A percentile compares a stretch with the other conserved stretches of the same genome.
phyloP scores from a whole-genome alignment of 2,888 invertebrate species.

The Gymnosoma rotundatum region DNA sequence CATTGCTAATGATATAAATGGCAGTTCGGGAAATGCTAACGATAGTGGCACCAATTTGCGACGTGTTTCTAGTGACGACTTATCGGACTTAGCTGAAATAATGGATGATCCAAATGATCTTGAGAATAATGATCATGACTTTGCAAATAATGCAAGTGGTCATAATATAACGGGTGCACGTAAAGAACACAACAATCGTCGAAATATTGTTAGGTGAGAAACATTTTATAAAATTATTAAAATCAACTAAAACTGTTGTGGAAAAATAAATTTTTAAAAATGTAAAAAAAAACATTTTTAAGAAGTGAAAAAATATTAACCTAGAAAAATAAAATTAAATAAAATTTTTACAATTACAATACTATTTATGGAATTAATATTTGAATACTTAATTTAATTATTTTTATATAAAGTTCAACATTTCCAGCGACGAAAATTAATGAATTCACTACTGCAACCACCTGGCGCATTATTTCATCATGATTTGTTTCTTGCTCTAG shows the following conservation, averaged over 20 bases:
- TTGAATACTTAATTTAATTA: no score
- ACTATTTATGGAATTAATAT: no score
- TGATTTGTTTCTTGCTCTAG: no score
- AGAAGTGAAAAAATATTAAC: no score
- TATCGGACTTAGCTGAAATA: conserved; percentile 75
- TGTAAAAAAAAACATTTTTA: no score
- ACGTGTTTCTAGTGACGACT: conserved; percentile 72
- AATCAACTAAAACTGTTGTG: background rate
- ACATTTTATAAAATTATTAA: background rate
- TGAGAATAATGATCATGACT: conserved; percentile 65
- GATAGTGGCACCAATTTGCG: conserved; percentile 63
- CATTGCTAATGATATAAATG: conserved; percentile 72
- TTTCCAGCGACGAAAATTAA: no score
- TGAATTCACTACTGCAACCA: no score
- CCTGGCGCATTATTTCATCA: no score
- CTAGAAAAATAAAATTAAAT: no score
- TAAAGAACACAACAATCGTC: conserved; percentile 81
- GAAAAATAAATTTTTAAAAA: no score
- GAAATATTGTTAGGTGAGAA: conserved; percentile 81
- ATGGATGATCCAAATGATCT: conserved; percentile 73
- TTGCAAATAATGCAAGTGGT: conserved; percentile 67
- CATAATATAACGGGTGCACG: conserved; percentile 75
- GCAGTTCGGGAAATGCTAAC: conserved; percentile 39
- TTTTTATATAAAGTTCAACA: no score
- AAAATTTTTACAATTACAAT: no score